Evolutionary conservation across 2,797 vertebrate species (phyloP).

Genomic region (Mionectes olivaceus): DNA sequence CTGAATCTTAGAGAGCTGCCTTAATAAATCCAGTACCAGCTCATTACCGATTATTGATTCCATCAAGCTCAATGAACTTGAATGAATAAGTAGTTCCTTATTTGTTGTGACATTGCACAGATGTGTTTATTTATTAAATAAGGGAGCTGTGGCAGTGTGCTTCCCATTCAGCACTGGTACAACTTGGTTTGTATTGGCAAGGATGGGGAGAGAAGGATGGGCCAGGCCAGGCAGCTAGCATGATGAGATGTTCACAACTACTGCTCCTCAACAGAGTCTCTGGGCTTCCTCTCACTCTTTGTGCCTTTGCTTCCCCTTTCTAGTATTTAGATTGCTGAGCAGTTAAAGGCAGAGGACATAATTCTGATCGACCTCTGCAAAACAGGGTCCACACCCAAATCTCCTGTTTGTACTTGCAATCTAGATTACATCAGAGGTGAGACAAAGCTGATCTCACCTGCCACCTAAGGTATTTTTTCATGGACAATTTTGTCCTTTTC

Average conservation of each 20-base stretch:
- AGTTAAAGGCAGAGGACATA: background rate
- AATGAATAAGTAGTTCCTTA: conserved; percentile 66
- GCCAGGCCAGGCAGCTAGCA: background rate
- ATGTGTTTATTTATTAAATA: conserved; percentile 68
- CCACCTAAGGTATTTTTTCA: background rate
- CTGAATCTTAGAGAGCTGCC: background rate
- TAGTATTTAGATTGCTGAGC: background rate
- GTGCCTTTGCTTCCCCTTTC: background rate
- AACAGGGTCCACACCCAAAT: fast-evolving
- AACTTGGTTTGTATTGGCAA: background rate
- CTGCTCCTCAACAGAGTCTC: background rate
- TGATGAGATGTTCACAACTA: background rate
- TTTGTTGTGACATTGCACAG: conserved; percentile 64
- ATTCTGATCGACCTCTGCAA: background rate
- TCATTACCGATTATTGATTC: conserved; percentile 64
- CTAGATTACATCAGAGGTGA: background rate
- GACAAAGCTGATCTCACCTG: background rate
- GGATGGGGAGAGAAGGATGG: background rate
- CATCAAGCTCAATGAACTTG: conserved; percentile 47
- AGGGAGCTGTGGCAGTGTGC: background rate
- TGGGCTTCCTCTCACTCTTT: background rate
- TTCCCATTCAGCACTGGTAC: background rate
- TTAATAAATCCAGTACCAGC: conserved; percentile 41
- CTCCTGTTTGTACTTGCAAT: background rate
- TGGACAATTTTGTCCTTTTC: background rate